Conservation (phyloP, 1,140 invertebrate species). For the Sinonovacula constricta region DNA sequence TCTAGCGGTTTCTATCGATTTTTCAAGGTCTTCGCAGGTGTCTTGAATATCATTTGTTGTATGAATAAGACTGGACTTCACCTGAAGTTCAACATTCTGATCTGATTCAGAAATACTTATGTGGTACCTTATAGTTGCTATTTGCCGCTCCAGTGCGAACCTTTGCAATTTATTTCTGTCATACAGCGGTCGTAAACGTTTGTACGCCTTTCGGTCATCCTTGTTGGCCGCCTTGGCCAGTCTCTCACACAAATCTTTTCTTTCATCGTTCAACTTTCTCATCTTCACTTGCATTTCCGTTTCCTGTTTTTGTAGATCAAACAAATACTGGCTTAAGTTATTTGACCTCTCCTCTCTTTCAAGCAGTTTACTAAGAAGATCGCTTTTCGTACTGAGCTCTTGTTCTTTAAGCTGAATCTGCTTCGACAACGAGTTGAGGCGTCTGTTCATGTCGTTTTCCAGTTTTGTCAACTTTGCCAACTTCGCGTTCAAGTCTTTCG, state of each 20-base stretch:
- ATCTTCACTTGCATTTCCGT: constrained; percentile 49
- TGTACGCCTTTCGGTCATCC: constrained; percentile 54
- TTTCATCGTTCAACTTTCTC: constrained; percentile 59
- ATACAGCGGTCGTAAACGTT: constrained; percentile 59
- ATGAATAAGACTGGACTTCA: constrained; percentile 67
- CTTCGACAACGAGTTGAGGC: constrained; percentile 57
- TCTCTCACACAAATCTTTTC: constrained; percentile 53
- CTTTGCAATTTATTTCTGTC: constrained; percentile 68
- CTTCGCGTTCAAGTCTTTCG: constrained; percentile 66
- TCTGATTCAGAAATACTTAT: constrained; percentile 61
- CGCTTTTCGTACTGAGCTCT: constrained; percentile 59
- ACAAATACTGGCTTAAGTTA: constrained; percentile 58
- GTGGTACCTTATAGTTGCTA: constrained; percentile 64
- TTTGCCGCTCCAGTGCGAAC: constrained; percentile 63
- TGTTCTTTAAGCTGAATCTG: constrained; percentile 62
- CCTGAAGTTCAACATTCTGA: constrained; percentile 63
- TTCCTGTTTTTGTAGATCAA: constrained; percentile 56
- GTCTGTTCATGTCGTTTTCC: constrained; percentile 60
- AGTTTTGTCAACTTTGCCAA: constrained; percentile 58
- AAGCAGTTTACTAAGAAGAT: constrained; percentile 63
- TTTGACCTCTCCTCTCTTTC: constrained; percentile 64
- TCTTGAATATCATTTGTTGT: constrained; percentile 72
- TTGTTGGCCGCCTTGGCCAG: constrained; percentile 52
- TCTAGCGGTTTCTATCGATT: constrained; percentile 61
- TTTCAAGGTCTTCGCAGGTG: constrained; percentile 68